These are phyloP conservation scores for Patella vulgata DNA, from an alignment of 1,140 invertebrate genomes.

Conservation along the genomic window DNA sequence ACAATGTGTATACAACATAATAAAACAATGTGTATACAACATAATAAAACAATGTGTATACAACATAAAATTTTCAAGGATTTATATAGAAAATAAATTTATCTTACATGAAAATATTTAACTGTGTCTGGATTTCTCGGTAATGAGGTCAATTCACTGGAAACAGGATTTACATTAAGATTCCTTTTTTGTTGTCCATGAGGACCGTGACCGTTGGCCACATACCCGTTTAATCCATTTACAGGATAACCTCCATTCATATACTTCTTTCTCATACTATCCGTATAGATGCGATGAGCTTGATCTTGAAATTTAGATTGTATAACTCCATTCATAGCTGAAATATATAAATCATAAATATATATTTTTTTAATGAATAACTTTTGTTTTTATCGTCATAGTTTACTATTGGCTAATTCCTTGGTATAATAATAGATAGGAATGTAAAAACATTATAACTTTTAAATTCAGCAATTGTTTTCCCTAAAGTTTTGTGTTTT, in stretches of 20 bases:
- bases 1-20: too few relatives aligned
- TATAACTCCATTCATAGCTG: constrained; percentile 48
- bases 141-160: constrained; percentile 22
- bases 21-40: too few relatives aligned
- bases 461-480: too few relatives aligned
- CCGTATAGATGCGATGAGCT: constrained; percentile 54
- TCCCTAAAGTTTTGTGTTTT: too few relatives aligned
- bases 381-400: too few relatives aligned
- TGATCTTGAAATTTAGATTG: constrained; percentile 59
- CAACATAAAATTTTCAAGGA: too few relatives aligned
- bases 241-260: constrained; percentile 42
- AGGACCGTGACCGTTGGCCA: constrained; percentile 47
- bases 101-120: constrained; percentile 14
- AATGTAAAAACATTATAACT: too few relatives aligned
- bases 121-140: constrained; percentile 4
- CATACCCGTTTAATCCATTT: constrained; percentile 43
- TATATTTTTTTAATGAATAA: too few relatives aligned
- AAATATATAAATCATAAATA: constrained; percentile 6
- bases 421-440: too few relatives aligned
- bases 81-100: too few relatives aligned
- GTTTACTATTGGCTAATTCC: too few relatives aligned
- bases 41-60: too few relatives aligned
- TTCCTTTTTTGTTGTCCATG: constrained; percentile 51
- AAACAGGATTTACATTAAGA: constrained; percentile 57
- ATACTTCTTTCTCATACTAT: constrained; percentile 54